Conservation (phyloP, 2,113 vertebrate species). For the Speoplatyrhinus poulsoni region DNA sequence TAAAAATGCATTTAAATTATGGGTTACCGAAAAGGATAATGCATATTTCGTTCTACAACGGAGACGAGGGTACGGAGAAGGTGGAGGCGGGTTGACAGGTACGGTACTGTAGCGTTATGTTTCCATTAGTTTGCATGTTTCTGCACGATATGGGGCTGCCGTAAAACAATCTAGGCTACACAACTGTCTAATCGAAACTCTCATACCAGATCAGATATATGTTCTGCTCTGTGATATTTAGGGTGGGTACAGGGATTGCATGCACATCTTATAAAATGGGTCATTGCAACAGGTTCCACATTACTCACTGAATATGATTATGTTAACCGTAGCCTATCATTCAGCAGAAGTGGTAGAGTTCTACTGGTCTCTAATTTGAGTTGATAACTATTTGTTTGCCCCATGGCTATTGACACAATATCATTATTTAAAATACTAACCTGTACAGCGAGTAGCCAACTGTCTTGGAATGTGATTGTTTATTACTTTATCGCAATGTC, state of each 20-base stretch:
- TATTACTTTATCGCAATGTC: neutral
- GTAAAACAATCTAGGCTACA: neutral
- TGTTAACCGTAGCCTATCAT: too few relatives aligned
- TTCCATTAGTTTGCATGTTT: neutral
- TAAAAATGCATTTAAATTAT: slow-evolving; percentile 94
- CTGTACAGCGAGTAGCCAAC: neutral
- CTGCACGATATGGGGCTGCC: neutral
- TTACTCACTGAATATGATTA: neutral
- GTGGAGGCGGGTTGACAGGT: slow-evolving; percentile 92
- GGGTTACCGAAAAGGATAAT: slow-evolving; percentile 92
- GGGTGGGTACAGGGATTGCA: slow-evolving; percentile 29
- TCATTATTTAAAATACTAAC: neutral
- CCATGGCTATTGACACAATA: neutral
- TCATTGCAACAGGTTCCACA: slow-evolving; percentile 60
- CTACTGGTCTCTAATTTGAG: too few relatives aligned
- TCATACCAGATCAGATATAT: neutral
- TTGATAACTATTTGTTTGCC: neutral
- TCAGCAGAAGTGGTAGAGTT: neutral
- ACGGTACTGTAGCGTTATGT: slow-evolving; percentile 12
- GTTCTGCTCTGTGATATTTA: neutral
- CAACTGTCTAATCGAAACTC: neutral
- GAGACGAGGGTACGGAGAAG: slow-evolving; percentile 90
- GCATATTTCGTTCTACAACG: slow-evolving; percentile 92
- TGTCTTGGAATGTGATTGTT: slow-evolving; percentile 1
- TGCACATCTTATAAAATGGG: neutral